Evolutionary conservation across 2,113 vertebrate species (phyloP).

Genomic region (Acanthochromis polyacanthus): DNA sequence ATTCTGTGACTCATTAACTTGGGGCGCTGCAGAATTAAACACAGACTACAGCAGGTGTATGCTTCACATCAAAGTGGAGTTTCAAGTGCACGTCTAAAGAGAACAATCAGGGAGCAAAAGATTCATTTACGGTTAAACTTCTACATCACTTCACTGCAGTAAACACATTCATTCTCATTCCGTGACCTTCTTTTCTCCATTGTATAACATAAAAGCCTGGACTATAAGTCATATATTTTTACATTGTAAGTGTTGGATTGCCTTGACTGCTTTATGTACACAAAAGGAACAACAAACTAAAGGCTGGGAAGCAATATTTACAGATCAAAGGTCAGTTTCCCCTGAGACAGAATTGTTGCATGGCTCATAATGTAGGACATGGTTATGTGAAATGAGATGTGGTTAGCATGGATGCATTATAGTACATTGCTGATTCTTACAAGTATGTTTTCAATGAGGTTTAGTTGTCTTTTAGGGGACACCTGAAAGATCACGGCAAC

Average conservation of each 20-base stretch:
- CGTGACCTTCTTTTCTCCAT: constrained; percentile 27
- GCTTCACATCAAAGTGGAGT: constrained; percentile 48
- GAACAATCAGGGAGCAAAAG: background rate
- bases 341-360: constrained; percentile 68
- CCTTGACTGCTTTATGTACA: constrained; percentile 67
- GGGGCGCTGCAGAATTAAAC: constrained; percentile 25
- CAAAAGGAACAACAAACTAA: constrained; percentile 67
- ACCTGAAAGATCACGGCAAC: too few species aligned
- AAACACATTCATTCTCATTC: constrained; percentile 14
- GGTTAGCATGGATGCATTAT: background rate
- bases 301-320: constrained; percentile 75
- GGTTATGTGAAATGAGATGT: constrained; percentile 13
- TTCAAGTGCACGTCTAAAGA: constrained; percentile 2
- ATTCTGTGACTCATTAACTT: constrained; percentile 37
- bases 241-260: constrained; percentile 37
- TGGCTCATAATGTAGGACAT: constrained; percentile 57
- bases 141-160: constrained; percentile 14
- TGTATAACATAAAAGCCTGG: constrained; percentile 21
- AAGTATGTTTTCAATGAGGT: background rate
- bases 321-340: constrained; percentile 81
- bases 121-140: constrained; percentile 29
- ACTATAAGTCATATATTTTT: constrained; percentile 31
- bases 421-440: constrained; percentile 9
- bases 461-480: background rate
- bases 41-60: constrained; percentile 39